phyloP scores from a whole-genome alignment of 2,888 invertebrate genomes.

The Anticlea derivata region DNA sequence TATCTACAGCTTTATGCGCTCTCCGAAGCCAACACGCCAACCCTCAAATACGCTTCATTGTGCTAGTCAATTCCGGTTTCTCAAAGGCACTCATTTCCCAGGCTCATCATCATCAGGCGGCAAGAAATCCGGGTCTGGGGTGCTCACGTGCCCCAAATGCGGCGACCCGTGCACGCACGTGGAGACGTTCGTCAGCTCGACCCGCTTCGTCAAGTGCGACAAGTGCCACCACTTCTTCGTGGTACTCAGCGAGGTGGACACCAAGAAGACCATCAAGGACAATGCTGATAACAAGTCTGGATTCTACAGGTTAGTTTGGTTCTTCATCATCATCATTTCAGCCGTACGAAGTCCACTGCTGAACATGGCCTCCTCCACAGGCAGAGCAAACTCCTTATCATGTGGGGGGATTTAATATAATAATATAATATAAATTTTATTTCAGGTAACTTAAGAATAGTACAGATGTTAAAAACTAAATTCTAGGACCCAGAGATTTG shows the following conservation, averaged over 20 bases:
- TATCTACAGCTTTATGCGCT: too few relatives aligned
- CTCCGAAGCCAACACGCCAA: too few relatives aligned
- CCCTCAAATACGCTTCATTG: too few relatives aligned
- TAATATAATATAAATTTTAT: too few relatives aligned
- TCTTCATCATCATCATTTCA: too few relatives aligned
- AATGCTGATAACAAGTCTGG: conserved; percentile 88
- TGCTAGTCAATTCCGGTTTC: neutral
- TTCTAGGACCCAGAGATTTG: too few relatives aligned
- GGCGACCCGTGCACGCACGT: conserved; percentile 98
- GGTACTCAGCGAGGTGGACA: conserved; percentile 96
- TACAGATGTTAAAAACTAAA: too few relatives aligned
- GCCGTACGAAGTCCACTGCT: too few relatives aligned
- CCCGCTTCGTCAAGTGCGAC: conserved; percentile 98
- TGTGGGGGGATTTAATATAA: too few relatives aligned
- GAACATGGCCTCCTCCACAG: too few relatives aligned
- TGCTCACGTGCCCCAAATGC: conserved; percentile 97
- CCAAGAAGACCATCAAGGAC: conserved; percentile 93
- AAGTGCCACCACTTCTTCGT: conserved; percentile 99
- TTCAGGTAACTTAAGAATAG: too few relatives aligned
- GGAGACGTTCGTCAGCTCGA: conserved; percentile 98
- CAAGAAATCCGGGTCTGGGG: conserved; percentile 87
- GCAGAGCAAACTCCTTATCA: too few relatives aligned
- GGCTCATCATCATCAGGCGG: conserved; percentile 71
- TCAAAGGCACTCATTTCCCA: conserved; percentile 28
- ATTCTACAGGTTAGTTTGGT: conserved; percentile 77